These are phyloP conservation scores for Thereva nobilitata DNA, from an alignment of 2,888 invertebrate species.

Conservation along the genomic window DNA sequence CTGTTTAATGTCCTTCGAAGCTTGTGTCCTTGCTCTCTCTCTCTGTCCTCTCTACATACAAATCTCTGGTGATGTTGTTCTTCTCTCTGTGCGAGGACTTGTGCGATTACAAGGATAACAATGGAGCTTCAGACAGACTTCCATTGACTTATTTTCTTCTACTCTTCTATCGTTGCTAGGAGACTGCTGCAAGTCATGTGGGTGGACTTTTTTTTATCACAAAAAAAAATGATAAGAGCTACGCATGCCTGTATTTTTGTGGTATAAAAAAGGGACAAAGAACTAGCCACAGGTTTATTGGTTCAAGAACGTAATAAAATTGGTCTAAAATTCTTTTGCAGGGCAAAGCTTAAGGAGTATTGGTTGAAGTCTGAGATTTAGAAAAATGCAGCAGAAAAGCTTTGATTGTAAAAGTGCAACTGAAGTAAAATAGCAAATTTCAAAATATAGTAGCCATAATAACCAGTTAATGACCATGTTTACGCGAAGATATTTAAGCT, in stretches of 20 bases:
- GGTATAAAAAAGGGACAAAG: neutral
- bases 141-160: constrained; percentile 3
- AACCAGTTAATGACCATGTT: too few relatives aligned
- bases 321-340: neutral
- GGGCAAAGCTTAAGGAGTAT: neutral
- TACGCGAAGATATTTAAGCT: too few relatives aligned
- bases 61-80: too few relatives aligned
- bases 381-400: neutral
- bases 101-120: constrained; percentile 23
- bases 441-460: neutral
- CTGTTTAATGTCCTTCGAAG: neutral
- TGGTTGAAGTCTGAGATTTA: neutral
- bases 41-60: too few relatives aligned
- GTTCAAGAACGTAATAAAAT: neutral
- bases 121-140: constrained; percentile 7
- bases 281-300: constrained; percentile 7
- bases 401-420: neutral
- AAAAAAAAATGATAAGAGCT: neutral
- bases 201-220: constrained; percentile 4
- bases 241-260: neutral
- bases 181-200: constrained; percentile 14
- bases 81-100: too few relatives aligned
- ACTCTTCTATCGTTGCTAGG: constrained; percentile 20
- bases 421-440: neutral
- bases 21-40: neutral